phyloP scores from a whole-genome alignment of 2,888 invertebrate genomes.

The Meandrusa payeni region DNA sequence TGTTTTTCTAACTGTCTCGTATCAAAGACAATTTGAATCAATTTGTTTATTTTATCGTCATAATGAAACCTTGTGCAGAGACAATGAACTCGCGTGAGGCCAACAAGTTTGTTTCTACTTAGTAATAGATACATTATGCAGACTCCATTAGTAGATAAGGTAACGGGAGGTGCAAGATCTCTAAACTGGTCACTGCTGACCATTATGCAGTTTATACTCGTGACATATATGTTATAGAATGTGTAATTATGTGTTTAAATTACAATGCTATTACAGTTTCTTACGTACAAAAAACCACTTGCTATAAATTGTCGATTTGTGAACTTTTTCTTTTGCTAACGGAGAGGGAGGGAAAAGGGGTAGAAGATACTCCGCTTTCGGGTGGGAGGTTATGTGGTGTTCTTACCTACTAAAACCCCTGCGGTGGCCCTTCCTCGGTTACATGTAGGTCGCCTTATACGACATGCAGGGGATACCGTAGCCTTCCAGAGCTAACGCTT shows the following conservation, averaged over 20 bases:
- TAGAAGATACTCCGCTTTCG: no score
- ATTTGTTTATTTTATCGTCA: constrained; percentile 13
- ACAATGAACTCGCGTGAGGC: constrained; percentile 24
- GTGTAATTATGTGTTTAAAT: not conserved
- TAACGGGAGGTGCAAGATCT: constrained; percentile 25
- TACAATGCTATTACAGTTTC: no score
- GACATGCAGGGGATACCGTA: no score
- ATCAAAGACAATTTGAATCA: not conserved
- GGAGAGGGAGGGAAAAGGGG: no score
- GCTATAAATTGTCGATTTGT: no score
- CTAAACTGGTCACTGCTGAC: constrained; percentile 21
- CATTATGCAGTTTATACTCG: constrained; percentile 16
- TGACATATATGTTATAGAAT: constrained; percentile 15
- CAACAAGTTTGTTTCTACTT: constrained; percentile 25
- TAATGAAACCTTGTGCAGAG: constrained; percentile 20
- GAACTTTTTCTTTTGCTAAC: no score
- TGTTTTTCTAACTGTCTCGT: not conserved
- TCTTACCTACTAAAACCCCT: no score
- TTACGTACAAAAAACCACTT: no score
- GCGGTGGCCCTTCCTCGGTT: no score
- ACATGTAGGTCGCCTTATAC: no score
- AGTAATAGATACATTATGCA: constrained; percentile 27
- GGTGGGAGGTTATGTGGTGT: no score
- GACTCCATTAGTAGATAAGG: constrained; percentile 26
- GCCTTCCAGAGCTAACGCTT: no score